Evolutionary conservation across 2,113 vertebrate genomes (phyloP).

Genomic region (Carollia perspicillata): DNA sequence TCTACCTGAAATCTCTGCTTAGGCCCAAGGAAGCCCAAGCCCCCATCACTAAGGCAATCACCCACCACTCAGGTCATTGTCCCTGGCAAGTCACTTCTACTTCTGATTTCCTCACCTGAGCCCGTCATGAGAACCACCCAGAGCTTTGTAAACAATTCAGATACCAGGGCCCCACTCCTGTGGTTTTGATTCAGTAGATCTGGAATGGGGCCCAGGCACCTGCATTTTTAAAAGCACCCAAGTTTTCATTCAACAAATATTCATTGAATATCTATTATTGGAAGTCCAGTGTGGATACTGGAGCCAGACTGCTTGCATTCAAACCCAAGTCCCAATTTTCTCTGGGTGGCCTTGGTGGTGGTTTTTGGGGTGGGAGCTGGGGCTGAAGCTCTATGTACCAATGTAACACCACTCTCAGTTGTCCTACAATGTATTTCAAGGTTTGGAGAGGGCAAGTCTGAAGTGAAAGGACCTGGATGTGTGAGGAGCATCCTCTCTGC

Average conservation of each 20-base stretch:
- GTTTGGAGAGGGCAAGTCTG: background rate
- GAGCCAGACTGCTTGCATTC: background rate
- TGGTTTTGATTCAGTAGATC: background rate
- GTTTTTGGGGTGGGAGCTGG: too few species aligned
- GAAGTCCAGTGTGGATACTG: background rate
- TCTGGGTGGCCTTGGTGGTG: background rate
- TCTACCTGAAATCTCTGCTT: background rate
- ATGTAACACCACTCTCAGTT: background rate
- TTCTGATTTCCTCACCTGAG: background rate
- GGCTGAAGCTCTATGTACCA: background rate
- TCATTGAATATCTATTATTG: background rate
- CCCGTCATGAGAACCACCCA: background rate
- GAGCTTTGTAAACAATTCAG: background rate
- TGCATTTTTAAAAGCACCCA: background rate
- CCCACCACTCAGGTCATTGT: background rate
- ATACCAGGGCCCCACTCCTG: background rate
- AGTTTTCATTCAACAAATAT: background rate
- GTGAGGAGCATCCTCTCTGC: background rate
- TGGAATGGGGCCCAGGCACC: too few species aligned
- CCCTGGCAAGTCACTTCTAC: background rate
- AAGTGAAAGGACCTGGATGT: background rate
- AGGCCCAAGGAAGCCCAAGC: background rate
- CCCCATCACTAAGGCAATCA: background rate
- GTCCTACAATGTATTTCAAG: background rate
- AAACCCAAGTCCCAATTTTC: background rate